Evolutionary conservation across 2,113 vertebrate species (phyloP).

Genomic region (Ciconia maguari): DNA sequence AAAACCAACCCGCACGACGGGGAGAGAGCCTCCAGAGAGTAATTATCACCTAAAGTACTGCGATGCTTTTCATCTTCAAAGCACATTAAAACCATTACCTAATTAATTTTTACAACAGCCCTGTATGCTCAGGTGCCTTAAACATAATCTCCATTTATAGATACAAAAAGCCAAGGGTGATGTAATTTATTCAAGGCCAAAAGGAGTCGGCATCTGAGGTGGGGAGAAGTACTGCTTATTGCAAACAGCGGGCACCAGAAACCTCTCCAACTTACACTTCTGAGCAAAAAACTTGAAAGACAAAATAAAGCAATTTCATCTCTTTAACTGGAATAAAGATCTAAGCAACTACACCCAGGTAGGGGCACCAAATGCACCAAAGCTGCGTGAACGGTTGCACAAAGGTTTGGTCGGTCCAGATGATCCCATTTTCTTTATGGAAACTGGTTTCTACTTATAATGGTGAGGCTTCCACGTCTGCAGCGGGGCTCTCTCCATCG

Average conservation of each 20-base stretch:
- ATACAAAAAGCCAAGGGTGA: not conserved
- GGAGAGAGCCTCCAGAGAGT: not conserved
- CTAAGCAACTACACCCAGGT: not conserved
- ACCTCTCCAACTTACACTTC: not conserved
- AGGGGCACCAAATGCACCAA: not conserved
- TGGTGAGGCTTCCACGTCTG: not conserved
- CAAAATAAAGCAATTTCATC: not conserved
- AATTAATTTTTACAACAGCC: not conserved
- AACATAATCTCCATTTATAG: not conserved
- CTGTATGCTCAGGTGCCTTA: not conserved
- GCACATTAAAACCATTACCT: not conserved
- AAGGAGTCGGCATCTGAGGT: not conserved
- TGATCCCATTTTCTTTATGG: fast-evolving
- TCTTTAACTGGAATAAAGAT: not conserved
- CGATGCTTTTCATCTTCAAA: conserved; percentile 22
- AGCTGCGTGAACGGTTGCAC: not conserved
- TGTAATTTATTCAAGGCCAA: not conserved
- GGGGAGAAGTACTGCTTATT: not conserved
- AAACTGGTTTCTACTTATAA: not conserved
- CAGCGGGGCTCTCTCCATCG: not conserved
- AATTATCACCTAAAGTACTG: not conserved
- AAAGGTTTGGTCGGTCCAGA: not conserved
- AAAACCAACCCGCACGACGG: not conserved
- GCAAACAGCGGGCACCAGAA: not conserved
- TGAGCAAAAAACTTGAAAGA: not conserved